phyloP scores from a whole-genome alignment of 2,888 invertebrate species.

The Oxytorus armatus region DNA sequence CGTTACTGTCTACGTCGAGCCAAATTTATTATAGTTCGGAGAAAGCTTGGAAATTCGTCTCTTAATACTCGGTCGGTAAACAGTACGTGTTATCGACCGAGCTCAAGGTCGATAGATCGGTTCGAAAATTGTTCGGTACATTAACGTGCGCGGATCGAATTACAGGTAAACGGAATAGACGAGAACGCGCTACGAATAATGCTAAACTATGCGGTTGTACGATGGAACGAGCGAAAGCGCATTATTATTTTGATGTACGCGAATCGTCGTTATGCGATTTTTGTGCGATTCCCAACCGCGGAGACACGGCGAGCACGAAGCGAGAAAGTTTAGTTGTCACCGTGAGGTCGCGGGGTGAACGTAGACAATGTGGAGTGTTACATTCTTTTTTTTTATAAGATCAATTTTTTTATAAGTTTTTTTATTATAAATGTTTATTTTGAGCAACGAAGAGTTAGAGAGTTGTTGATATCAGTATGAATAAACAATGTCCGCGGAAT shows the following conservation, averaged over 20 bases:
- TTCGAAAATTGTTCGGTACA: constrained; percentile 3
- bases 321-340: constrained; percentile 61
- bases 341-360: constrained; percentile 51
- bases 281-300: constrained; percentile 27
- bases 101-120: constrained; percentile 2
- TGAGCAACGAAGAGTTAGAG: neutral
- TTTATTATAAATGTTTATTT: constrained; percentile 4
- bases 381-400: neutral
- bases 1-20: constrained; percentile 16
- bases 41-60: neutral
- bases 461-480: constrained; percentile 54
- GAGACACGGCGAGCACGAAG: constrained; percentile 42
- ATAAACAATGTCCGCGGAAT: constrained; percentile 73
- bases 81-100: constrained; percentile 29
- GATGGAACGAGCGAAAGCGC: constrained; percentile 40
- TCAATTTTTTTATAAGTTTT: neutral
- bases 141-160: constrained; percentile 4
- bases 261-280: constrained; percentile 47
- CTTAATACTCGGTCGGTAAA: constrained; percentile 27
- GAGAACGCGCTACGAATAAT: constrained; percentile 59
- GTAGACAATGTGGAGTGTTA: constrained; percentile 10
- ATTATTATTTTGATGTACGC: constrained; percentile 12
- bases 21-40: neutral
- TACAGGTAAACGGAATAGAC: constrained; percentile 45
- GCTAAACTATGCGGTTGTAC: constrained; percentile 42